Percentiles rank a stretch among this genome's conserved stretches.
These are phyloP conservation scores for Drosophila helvetica DNA, from an alignment of 2,888 invertebrate species.

Conservation along the genomic window DNA sequence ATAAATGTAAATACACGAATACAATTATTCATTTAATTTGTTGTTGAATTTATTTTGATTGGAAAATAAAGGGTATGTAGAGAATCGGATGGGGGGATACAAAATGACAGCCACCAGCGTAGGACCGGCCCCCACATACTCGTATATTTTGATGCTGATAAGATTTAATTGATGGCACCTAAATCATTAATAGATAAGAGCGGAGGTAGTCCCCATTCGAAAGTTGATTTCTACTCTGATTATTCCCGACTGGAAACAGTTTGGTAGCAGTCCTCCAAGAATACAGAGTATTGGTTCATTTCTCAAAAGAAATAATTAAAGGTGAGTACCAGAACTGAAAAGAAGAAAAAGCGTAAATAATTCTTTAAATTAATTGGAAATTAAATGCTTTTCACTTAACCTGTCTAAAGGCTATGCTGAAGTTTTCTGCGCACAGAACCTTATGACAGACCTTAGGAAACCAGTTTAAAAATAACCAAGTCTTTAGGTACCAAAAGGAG, in stretches of 20 bases:
- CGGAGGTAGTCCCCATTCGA: neutral
- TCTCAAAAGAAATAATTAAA: no score
- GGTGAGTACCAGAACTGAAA: no score
- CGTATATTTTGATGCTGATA: neutral
- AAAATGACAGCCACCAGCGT: neutral
- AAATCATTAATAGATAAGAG: neutral
- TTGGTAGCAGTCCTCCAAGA: neutral
- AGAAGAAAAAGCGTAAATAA: no score
- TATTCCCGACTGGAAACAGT: neutral
- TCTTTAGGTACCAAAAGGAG: no score
- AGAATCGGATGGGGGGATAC: no score
- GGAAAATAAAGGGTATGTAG: no score
- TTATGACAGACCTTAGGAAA: no score
- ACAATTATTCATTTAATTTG: constrained; percentile 10
- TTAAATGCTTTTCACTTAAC: no score
- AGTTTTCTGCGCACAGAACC: no score
- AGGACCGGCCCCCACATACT: neutral
- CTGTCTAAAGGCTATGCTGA: no score
- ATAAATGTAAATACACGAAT: constrained; percentile 64
- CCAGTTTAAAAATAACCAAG: no score
- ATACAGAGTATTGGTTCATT: neutral
- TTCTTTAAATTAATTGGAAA: no score
- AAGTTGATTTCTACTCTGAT: neutral
- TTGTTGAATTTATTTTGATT: constrained; percentile 8
- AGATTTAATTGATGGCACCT: neutral